Evolutionary conservation across 2,113 vertebrate species (phyloP).

Genomic region (Nycticryphes semicollaris): DNA sequence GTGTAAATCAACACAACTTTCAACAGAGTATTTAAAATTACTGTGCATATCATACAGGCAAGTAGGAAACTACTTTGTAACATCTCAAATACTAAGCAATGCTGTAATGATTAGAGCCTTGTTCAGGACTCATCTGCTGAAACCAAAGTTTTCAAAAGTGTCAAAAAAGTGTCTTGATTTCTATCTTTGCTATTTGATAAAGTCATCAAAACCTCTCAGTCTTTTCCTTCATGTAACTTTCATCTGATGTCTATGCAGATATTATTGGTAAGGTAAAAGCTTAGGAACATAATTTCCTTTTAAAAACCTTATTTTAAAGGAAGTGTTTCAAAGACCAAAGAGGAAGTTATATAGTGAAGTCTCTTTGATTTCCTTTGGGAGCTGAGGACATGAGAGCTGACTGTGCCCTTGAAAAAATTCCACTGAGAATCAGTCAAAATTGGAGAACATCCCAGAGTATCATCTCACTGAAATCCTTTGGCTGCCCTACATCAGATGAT

Average conservation of each 20-base stretch:
- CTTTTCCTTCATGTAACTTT: background rate
- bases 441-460: constrained; percentile 35
- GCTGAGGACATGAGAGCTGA: background rate
- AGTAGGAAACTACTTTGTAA: background rate
- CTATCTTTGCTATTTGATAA: background rate
- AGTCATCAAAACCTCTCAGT: background rate
- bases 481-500: background rate
- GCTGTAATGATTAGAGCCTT: background rate
- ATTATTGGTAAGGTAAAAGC: background rate
- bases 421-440: background rate
- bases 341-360: background rate
- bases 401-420: constrained; percentile 21
- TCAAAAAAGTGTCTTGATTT: background rate
- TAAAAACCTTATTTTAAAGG: background rate
- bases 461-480: constrained; percentile 18
- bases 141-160: background rate
- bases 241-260: background rate
- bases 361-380: constrained; percentile 26
- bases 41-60: background rate
- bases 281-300: background rate
- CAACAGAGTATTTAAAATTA: background rate
- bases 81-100: background rate
- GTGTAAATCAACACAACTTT: background rate
- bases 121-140: background rate
- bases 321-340: background rate